Percentiles rank a stretch among this genome's conserved stretches.
Conservation (phyloP, 2,888 invertebrate species). For the Anoncus sp. region DNA sequence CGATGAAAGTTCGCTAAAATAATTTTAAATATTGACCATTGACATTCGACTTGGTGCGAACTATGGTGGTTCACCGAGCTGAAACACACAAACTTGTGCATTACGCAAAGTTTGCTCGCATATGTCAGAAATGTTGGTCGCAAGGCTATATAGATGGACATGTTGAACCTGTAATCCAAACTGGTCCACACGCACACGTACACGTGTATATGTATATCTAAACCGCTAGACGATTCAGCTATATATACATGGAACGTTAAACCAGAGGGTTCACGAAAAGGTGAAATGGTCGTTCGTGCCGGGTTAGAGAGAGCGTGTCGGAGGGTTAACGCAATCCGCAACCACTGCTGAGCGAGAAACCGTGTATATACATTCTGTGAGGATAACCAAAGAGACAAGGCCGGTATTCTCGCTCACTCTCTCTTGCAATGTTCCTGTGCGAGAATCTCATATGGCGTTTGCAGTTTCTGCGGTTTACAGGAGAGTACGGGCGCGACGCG, state of each 20-base stretch:
- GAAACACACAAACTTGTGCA: not conserved
- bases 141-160: conserved; percentile 8
- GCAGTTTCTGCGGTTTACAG: conserved; percentile 47
- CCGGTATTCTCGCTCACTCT: no score
- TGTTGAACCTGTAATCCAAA: not conserved
- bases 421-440: conserved; percentile 36
- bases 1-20: no score
- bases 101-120: conserved; percentile 14
- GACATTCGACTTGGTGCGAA: no score
- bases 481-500: conserved; percentile 33
- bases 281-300: conserved; percentile 36
- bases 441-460: conserved; percentile 44
- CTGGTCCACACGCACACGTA: conserved; percentile 11
- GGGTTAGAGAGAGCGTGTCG: conserved; percentile 38
- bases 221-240: no score
- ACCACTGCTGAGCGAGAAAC: conserved; percentile 39
- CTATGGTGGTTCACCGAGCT: not conserved
- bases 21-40: no score
- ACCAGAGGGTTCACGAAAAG: conserved; percentile 31
- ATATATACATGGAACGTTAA: not conserved
- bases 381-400: conserved; percentile 25
- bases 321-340: conserved; percentile 53
- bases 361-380: not conserved
- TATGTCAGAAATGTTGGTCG: not conserved
- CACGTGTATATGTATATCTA: not conserved